These are phyloP conservation scores for Carcina quercana DNA, from an alignment of 2,888 invertebrate species.

Conservation along the genomic window DNA sequence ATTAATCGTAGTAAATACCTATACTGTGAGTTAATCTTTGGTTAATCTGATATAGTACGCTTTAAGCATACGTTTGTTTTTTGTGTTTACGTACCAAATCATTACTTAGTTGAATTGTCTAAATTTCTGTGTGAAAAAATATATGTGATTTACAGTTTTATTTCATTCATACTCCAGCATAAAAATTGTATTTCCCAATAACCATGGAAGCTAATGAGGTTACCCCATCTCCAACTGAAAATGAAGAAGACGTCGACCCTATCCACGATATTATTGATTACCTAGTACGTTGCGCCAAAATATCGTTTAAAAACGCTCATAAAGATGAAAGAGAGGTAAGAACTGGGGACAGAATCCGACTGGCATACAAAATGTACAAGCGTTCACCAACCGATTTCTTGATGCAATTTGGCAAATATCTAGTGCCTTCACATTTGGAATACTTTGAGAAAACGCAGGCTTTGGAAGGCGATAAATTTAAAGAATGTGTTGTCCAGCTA, in stretches of 20 bases:
- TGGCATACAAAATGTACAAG: constrained; percentile 77
- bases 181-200: too few relatives aligned
- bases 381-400: constrained; percentile 83
- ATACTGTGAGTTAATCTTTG: too few relatives aligned
- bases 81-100: too few relatives aligned
- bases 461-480: constrained; percentile 47
- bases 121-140: too few relatives aligned
- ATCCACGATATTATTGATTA: constrained; percentile 76
- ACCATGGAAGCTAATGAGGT: too few relatives aligned
- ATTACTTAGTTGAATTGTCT: too few relatives aligned
- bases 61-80: too few relatives aligned
- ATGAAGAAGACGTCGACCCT: constrained; percentile 40
- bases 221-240: too few relatives aligned
- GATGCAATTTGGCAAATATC: constrained; percentile 82
- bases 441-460: constrained; percentile 74
- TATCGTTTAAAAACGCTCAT: constrained; percentile 89
- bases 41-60: too few relatives aligned
- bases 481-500: constrained; percentile 78
- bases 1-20: too few relatives aligned
- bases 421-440: constrained; percentile 79
- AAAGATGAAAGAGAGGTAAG: constrained; percentile 84
- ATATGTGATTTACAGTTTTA: too few relatives aligned
- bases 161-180: too few relatives aligned
- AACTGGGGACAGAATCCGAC: constrained; percentile 78
- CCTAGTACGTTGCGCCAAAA: constrained; percentile 75